Percentiles rank a stretch among this genome's conserved stretches.
phyloP scores from a whole-genome alignment of 2,113 vertebrate species.

The Diphyllodes magnificus region DNA sequence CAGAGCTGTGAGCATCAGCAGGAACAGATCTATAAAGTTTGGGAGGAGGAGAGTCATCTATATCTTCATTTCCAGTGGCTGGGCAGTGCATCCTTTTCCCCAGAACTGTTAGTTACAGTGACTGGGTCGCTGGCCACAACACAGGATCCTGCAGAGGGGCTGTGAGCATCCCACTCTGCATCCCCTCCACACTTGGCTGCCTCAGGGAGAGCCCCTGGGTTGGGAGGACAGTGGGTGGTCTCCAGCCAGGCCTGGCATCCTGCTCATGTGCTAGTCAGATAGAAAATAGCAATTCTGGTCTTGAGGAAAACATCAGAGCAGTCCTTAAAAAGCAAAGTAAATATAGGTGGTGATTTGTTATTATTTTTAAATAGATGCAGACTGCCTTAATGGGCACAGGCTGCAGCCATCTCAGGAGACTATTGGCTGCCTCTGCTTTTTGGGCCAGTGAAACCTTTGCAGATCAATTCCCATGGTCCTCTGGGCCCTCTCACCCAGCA shows the following conservation, averaged over 20 bases:
- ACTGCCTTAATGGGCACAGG: not conserved
- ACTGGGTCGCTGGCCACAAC: not conserved
- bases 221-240: not conserved
- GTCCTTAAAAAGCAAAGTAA: not conserved
- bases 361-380: not conserved
- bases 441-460: not conserved
- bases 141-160: not conserved
- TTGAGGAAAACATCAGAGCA: not conserved
- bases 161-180: not conserved
- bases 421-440: not conserved
- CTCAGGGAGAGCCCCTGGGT: not conserved
- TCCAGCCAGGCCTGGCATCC: not conserved
- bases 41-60: fast-evolving
- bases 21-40: not conserved
- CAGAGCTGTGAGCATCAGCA: not conserved
- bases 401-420: not conserved
- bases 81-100: not conserved
- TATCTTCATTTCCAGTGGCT: not conserved
- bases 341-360: not conserved
- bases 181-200: not conserved
- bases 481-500: not conserved
- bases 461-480: fast-evolving
- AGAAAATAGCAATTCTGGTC: not conserved
- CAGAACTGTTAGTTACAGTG: not conserved
- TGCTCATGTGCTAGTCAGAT: not conserved